phyloP scores from a whole-genome alignment of 2,113 vertebrate species.

The Anser brachyrhynchus region DNA sequence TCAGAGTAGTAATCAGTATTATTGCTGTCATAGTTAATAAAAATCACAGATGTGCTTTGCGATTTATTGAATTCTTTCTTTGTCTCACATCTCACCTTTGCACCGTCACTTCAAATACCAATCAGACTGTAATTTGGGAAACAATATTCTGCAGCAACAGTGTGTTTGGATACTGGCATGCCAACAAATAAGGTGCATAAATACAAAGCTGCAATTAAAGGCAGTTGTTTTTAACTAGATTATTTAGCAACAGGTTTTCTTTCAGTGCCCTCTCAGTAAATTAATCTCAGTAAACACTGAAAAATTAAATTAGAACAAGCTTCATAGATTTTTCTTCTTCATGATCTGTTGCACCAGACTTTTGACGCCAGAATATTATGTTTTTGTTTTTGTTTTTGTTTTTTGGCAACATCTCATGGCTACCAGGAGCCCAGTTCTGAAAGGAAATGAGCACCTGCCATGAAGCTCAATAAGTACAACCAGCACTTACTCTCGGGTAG shows the following conservation, averaged over 20 bases:
- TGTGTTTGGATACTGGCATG: slow-evolving; percentile 57
- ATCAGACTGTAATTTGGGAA: slow-evolving; percentile 76
- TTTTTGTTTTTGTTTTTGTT: background rate
- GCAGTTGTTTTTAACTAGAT: slow-evolving; percentile 55
- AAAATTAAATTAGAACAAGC: slow-evolving; percentile 32
- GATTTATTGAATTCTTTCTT: slow-evolving; percentile 75
- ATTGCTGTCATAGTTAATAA: slow-evolving; percentile 78
- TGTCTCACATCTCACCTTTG: slow-evolving; percentile 79
- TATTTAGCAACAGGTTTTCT: slow-evolving; percentile 73
- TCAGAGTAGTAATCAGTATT: slow-evolving; percentile 70
- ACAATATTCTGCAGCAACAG: slow-evolving; percentile 64
- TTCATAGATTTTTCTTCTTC: background rate
- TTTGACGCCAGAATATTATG: background rate
- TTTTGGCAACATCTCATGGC: background rate
- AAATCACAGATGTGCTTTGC: slow-evolving; percentile 70
- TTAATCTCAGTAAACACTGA: slow-evolving; percentile 30
- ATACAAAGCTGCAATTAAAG: slow-evolving; percentile 70
- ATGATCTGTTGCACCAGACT: background rate
- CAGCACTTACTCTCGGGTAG: background rate
- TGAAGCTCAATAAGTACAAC: background rate
- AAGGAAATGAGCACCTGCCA: background rate
- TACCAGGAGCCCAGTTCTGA: background rate
- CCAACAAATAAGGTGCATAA: slow-evolving; percentile 48
- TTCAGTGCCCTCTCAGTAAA: slow-evolving; percentile 33
- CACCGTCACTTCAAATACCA: slow-evolving; percentile 72